These are phyloP conservation scores for Caerostris darwini DNA, from an alignment of 1,140 invertebrate species.

Conservation along the genomic window DNA sequence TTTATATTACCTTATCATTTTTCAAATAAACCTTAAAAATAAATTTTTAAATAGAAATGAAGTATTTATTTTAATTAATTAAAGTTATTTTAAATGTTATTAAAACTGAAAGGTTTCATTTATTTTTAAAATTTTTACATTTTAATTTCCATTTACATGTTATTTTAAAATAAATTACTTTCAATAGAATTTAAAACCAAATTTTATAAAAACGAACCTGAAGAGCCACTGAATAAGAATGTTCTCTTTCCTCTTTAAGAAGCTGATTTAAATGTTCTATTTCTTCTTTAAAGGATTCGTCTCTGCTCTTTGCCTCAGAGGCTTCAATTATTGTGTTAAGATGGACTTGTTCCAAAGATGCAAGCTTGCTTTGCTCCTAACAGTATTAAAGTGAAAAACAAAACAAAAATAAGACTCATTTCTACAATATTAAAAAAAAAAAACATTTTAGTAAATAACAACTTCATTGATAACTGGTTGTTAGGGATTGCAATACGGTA, in stretches of 20 bases:
- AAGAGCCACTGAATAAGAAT: slow-evolving; percentile 17
- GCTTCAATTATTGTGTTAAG: slow-evolving; percentile 65
- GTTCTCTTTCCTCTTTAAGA: slow-evolving; percentile 62
- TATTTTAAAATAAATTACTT: no score
- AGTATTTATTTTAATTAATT: no score
- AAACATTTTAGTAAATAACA: neutral
- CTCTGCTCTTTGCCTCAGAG: slow-evolving; percentile 59
- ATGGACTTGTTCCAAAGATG: slow-evolving; percentile 69
- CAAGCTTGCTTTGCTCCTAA: slow-evolving; percentile 57
- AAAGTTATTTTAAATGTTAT: no score
- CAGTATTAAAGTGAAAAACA: neutral
- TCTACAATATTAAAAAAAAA: neutral
- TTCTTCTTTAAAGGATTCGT: slow-evolving; percentile 45
- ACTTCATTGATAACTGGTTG: no score
- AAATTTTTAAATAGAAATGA: no score
- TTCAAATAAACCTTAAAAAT: no score
- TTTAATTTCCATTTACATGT: no score
- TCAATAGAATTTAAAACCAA: no score
- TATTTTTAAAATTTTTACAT: no score
- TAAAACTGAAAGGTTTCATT: no score
- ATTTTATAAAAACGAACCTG: neutral
- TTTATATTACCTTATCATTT: no score
- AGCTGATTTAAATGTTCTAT: slow-evolving; percentile 32
- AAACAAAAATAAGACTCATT: neutral
- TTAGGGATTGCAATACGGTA: no score